Percentiles rank a stretch among this genome's conserved stretches.
phyloP scores from a whole-genome alignment of 2,113 vertebrate species.

The Morone saxatilis region DNA sequence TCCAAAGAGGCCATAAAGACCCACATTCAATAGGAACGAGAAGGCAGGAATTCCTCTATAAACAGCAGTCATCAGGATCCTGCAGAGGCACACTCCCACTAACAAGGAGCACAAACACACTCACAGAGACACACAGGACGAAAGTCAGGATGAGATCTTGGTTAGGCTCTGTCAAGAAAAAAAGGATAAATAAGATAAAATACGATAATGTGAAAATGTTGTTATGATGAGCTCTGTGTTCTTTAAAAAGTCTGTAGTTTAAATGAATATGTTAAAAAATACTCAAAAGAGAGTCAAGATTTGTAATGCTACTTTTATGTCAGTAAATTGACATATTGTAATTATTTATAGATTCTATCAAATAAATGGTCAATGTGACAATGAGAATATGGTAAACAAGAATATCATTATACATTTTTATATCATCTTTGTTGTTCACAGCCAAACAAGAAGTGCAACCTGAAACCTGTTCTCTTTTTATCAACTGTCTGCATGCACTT shows the following conservation, averaged over 20 bases:
- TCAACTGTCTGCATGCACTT: no score
- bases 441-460: no score
- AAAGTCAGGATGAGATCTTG: constrained; percentile 1
- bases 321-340: neutral
- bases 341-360: neutral
- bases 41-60: constrained; percentile 78
- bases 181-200: no score
- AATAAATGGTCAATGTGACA: neutral
- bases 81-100: constrained; percentile 62
- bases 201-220: neutral
- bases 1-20: constrained; percentile 74
- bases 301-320: neutral
- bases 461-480: no score
- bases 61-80: constrained; percentile 66
- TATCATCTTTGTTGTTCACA: no score
- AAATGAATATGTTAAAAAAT: neutral
- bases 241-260: neutral
- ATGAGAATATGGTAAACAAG: neutral
- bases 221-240: neutral
- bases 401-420: no score
- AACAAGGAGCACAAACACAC: constrained; percentile 69
- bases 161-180: neutral
- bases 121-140: neutral
- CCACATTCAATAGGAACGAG: constrained; percentile 61
- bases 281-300: neutral